A percentile compares a stretch with the other conserved stretches of the same genome.
Conservation (phyloP, 2,113 vertebrate species). For the Uropsilus gracilis region DNA sequence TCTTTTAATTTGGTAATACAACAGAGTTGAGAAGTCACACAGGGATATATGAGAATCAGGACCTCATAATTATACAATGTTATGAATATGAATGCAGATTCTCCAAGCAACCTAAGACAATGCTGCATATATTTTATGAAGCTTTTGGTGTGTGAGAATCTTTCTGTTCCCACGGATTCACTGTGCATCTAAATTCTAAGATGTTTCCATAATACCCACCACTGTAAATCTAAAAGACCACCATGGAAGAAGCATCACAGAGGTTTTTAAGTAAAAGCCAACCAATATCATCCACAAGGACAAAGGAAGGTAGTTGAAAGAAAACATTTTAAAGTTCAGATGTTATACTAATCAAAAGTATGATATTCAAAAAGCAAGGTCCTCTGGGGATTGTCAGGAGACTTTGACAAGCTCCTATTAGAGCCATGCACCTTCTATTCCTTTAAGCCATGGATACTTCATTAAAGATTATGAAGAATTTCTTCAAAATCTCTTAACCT, state of each 20-base stretch:
- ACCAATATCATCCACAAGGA: not conserved
- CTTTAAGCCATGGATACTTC: not conserved
- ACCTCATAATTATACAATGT: slow-evolving; percentile 67
- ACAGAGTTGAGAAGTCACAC: slow-evolving; percentile 35
- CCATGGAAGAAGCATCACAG: slow-evolving; percentile 3
- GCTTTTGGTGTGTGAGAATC: slow-evolving; percentile 46
- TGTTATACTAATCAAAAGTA: not conserved
- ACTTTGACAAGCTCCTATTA: not conserved
- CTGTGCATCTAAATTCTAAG: slow-evolving; percentile 56
- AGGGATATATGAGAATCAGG: slow-evolving; percentile 73
- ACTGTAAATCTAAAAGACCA: slow-evolving; percentile 41
- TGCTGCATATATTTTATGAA: slow-evolving; percentile 56
- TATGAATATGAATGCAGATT: slow-evolving; percentile 77
- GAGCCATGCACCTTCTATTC: not conserved
- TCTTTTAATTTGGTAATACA: slow-evolving; percentile 61
- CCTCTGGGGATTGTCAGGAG: not conserved
- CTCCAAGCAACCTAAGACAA: slow-evolving; percentile 76
- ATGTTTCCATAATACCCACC: slow-evolving; percentile 58
- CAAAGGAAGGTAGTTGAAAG: not conserved
- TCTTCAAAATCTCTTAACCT: not conserved
- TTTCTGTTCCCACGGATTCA: slow-evolving; percentile 67
- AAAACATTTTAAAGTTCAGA: not conserved
- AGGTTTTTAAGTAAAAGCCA: slow-evolving; percentile 24
- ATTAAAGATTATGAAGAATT: not conserved
- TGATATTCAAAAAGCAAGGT: not conserved